These are phyloP conservation scores for Cyprinella venusta DNA, from an alignment of 2,797 vertebrate species.

Conservation along the genomic window DNA sequence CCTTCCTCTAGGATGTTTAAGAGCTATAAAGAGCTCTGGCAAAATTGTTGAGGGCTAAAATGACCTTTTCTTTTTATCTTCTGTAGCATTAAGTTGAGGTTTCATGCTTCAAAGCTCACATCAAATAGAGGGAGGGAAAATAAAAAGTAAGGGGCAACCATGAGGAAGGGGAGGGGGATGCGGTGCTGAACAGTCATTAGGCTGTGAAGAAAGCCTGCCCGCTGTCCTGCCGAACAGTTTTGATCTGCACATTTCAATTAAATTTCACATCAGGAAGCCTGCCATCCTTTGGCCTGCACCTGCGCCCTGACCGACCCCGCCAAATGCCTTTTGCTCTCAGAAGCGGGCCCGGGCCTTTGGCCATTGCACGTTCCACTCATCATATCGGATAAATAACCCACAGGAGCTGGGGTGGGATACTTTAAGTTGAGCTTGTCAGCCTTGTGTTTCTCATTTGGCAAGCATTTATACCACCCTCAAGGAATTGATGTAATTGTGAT, in stretches of 20 bases:
- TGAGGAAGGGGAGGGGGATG: conserved; percentile 67
- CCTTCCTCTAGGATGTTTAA: conserved; percentile 28
- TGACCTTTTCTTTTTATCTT: conserved; percentile 74
- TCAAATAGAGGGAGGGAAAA: conserved; percentile 43
- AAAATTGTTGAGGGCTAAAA: conserved; percentile 72
- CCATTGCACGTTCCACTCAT: conserved; percentile 32
- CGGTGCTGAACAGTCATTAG: conserved; percentile 77
- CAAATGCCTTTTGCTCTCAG: conserved; percentile 48
- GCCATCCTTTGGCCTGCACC: conserved; percentile 77
- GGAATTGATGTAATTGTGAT: conserved; percentile 64
- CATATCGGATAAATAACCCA: conserved; percentile 34
- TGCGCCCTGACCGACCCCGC: conserved; percentile 65
- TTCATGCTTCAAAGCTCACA: conserved; percentile 51
- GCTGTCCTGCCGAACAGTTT: conserved; percentile 73
- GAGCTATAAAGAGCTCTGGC: conserved; percentile 42
- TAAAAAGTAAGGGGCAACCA: conserved; percentile 34
- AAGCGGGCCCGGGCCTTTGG: background rate
- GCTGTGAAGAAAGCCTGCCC: conserved; percentile 71
- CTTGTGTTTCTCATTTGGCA: conserved; percentile 56
- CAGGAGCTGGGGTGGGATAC: conserved; percentile 28
- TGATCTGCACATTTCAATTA: conserved; percentile 84
- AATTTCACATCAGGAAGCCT: conserved; percentile 80
- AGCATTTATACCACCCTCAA: conserved; percentile 57
- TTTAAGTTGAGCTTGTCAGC: conserved; percentile 47
- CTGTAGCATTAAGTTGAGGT: conserved; percentile 56